phyloP scores from a whole-genome alignment of 2,797 vertebrate genomes.

The Eleutherodactylus coqui region DNA sequence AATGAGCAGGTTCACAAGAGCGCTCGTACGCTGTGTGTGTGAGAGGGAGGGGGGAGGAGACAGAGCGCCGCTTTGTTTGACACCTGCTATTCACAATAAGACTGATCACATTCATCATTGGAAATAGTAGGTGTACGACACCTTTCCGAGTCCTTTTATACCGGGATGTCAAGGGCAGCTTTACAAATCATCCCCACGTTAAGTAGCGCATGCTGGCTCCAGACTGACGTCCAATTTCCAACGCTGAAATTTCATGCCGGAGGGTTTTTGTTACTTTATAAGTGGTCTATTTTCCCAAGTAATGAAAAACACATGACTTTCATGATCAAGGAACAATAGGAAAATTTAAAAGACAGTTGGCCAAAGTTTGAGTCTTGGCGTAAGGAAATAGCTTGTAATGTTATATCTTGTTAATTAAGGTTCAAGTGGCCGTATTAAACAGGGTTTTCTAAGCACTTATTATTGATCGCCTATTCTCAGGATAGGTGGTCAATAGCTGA shows the following conservation, averaged over 20 bases:
- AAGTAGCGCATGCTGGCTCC: constrained; percentile 6
- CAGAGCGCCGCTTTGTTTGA: not conserved
- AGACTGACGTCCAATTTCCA: constrained; percentile 4
- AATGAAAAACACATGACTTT: not conserved
- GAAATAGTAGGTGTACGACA: constrained; percentile 40
- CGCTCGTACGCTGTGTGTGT: not conserved
- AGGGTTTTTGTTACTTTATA: constrained; percentile 10
- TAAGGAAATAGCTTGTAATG: not conserved
- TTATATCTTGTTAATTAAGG: not conserved
- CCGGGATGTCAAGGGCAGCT: not conserved
- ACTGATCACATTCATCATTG: constrained; percentile 16
- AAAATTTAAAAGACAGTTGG: not conserved
- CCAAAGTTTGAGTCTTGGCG: not conserved
- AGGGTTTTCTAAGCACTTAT: no score
- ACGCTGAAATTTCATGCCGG: not conserved
- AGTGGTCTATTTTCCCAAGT: not conserved
- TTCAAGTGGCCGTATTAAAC: no score
- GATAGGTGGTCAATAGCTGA: no score
- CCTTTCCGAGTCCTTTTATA: constrained; percentile 6
- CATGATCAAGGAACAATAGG: not conserved
- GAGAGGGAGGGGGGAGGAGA: not conserved
- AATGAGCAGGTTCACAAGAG: constrained; percentile 43
- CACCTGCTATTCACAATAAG: constrained; percentile 51
- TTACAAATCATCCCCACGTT: constrained; percentile 27
- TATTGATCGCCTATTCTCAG: no score